These are phyloP conservation scores for Myiozetetes cayanensis DNA, from an alignment of 2,113 vertebrate genomes.

Conservation along the genomic window DNA sequence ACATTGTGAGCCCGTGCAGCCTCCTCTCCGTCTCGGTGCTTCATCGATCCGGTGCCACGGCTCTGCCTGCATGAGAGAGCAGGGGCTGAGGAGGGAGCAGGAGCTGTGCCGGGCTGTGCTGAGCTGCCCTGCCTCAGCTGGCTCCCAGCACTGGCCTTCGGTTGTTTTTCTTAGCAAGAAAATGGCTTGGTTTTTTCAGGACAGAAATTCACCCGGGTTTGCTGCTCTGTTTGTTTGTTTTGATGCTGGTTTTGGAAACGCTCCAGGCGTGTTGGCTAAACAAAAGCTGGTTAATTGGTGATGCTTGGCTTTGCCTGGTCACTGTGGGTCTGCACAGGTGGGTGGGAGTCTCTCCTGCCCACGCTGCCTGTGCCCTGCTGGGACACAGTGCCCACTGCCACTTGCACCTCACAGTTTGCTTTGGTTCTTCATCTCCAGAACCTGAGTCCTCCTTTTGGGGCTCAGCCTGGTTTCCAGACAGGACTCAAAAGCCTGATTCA, in stretches of 20 bases:
- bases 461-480: not conserved
- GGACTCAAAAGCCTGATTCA: fast-evolving
- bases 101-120: not conserved
- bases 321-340: not conserved
- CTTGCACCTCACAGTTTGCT: fast-evolving
- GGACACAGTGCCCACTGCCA: not conserved
- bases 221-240: not conserved
- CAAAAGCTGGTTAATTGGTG: not conserved
- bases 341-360: not conserved
- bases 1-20: not conserved
- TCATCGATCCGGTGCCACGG: not conserved
- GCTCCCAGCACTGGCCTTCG: not conserved
- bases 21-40: not conserved
- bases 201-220: not conserved
- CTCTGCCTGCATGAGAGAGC: not conserved
- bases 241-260: not conserved
- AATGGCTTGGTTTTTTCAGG: fast-evolving
- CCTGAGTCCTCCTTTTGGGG: not conserved
- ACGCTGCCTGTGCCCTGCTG: not conserved
- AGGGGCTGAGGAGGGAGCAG: fast-evolving
- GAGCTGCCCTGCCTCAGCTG: too few relatives aligned
- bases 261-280: not conserved
- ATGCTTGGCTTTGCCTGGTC: not conserved
- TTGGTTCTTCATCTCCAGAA: fast-evolving
- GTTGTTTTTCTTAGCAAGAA: not conserved